Evolutionary conservation across 2,888 invertebrate species (phyloP).

Genomic region (Hirtodrosophila confusa): DNA sequence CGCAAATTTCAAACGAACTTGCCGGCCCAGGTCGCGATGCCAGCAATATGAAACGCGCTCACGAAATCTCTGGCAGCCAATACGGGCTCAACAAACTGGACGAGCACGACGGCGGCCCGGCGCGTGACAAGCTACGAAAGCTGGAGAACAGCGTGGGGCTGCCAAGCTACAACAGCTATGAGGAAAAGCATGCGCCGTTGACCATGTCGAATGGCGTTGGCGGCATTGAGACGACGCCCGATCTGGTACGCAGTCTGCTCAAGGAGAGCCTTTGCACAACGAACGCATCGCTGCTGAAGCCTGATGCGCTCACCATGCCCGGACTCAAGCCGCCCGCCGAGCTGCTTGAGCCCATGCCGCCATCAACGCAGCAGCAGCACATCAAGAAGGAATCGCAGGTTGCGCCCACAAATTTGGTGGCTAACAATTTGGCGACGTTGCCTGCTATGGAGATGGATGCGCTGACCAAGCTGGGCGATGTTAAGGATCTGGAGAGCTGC

Average conservation of each 20-base stretch:
- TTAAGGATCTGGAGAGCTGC: slow-evolving; percentile 53
- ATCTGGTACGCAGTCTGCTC: slow-evolving; percentile 88
- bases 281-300: slow-evolving; percentile 75
- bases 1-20: slow-evolving; percentile 56
- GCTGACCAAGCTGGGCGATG: slow-evolving; percentile 50
- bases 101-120: slow-evolving; percentile 63
- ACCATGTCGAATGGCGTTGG: slow-evolving; percentile 87
- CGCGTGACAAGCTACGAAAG: slow-evolving; percentile 82
- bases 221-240: slow-evolving; percentile 90
- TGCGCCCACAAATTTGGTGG: slow-evolving; percentile 21
- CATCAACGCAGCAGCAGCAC: slow-evolving; percentile 13
- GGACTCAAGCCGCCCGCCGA: slow-evolving; percentile 81
- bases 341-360: slow-evolving; percentile 77
- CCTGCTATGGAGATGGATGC: slow-evolving; percentile 51
- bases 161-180: slow-evolving; percentile 45
- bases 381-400: slow-evolving; percentile 54
- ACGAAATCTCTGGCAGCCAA: slow-evolving; percentile 65
- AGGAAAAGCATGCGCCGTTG: slow-evolving; percentile 72
- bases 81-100: slow-evolving; percentile 69
- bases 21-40: slow-evolving; percentile 29
- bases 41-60: slow-evolving; percentile 69
- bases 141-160: slow-evolving; percentile 62
- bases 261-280: slow-evolving; percentile 87
- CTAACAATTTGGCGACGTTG: slow-evolving; percentile 9
- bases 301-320: slow-evolving; percentile 74